A percentile compares a stretch with the other conserved stretches of the same genome.
Evolutionary conservation across 2,113 vertebrate genomes (phyloP).

Genomic region (Mustelus asterias): DNA sequence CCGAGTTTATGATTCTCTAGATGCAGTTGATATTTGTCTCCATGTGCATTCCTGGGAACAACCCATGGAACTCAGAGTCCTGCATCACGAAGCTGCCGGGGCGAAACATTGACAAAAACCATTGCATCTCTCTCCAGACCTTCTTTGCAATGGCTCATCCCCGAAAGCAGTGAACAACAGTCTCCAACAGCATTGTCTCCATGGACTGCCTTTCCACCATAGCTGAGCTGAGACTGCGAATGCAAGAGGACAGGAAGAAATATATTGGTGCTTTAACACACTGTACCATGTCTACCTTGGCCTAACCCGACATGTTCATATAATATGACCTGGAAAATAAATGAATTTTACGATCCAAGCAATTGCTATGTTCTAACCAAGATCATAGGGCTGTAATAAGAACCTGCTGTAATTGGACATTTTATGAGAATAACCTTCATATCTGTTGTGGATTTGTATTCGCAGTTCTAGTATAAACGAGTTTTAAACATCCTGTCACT

Average conservation of each 20-base stretch:
- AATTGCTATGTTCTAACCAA: not conserved
- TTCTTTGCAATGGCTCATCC: no score
- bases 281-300: not conserved
- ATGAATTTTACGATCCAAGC: not conserved
- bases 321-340: not conserved
- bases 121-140: no score
- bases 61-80: no score
- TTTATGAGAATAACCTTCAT: constrained; percentile 23
- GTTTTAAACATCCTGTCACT: not conserved
- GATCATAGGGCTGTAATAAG: not conserved
- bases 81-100: no score
- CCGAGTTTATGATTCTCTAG: no score
- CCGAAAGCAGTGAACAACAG: no score
- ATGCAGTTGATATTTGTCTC: no score
- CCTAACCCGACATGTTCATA: not conserved
- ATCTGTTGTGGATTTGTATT: constrained; percentile 14
- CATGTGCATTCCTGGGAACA: no score
- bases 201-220: not conserved
- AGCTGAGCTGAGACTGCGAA: not conserved
- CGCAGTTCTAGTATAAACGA: not conserved
- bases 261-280: not conserved
- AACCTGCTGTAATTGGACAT: constrained; percentile 1
- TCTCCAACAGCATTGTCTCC: not conserved
- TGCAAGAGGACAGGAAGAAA: not conserved
- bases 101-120: no score